Base-by-base conservation (phyloP, 2,888 invertebrate species). In the Chymomyza procnemis region DNA sequence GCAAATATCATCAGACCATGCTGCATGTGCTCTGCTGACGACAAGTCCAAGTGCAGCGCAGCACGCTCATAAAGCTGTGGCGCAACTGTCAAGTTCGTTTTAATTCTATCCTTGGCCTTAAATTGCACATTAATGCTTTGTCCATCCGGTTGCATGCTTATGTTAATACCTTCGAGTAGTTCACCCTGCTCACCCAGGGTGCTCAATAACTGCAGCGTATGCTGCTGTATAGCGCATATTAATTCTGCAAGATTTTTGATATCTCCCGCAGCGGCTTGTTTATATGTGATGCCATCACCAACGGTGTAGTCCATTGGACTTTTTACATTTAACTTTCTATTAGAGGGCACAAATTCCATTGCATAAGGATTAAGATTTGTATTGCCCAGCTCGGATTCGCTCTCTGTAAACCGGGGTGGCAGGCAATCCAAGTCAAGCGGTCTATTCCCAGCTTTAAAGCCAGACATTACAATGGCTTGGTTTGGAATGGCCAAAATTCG, bases 331-430 rank as follows among this genome's bases (percentile, higher is more conserved):
- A 16, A 2, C 30, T 12, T 60, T 61, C 3, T 2, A 50, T 48
- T 61, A 14, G 75, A 75, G 4, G 86, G 86, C 56, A 82, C 79
- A 56, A 82, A 82, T 8, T 77, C 81, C 14, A 61, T 56, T 0
- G 84, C 81, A 64, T 83, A 69, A 4, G 81, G 81, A 67, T 81
- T 81, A 0, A 81, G 74, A 3, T 70, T 5, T 50, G 50, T 50
- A 6, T 8, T 34, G 12, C 3, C 12, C 34, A 12, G 16, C 4
- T 50, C 50, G 16, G 14, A 8, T 18, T 54, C 30, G 54, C 41
- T 4, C 9, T 14, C 9, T 47, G 8, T 71, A 61, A 5, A 67
- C 47, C 4, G 22, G 21, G 64, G 67, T 77, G 68, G 2, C n/a
- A 76, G 65, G 26, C 66, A 65, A 22, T 61, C 66, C 6, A 67